Evolutionary conservation across 1,140 invertebrate genomes (phyloP), one percentile per base, ranked within the genome.

Genomic region (Papilio xuthus): DNA sequence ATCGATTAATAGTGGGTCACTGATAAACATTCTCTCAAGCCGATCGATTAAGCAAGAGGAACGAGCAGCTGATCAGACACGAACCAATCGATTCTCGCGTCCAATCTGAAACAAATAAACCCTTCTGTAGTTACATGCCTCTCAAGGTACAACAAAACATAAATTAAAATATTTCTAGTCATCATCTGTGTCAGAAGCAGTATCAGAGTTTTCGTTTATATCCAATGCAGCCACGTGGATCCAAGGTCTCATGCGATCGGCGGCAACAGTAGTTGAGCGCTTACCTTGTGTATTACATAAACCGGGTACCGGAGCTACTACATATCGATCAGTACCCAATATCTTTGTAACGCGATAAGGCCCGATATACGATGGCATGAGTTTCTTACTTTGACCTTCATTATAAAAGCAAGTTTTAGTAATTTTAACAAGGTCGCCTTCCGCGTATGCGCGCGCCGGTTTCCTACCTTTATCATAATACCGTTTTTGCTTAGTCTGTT

Each of bases 381-480:
- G 78, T 15, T 85, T 85, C 12, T 42, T 83, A 56, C 84, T 85
- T 78, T 85, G 75, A 4, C 80, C 79, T 15, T 85, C 80, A 75
- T 82, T 81, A 23, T 71, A 18, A 76, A 83, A 83, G 8, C 76
- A 15, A 8, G 72, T 67, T 56, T 81, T 81, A 6, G 37, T 77
- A 42, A 80, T 85, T 79, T 83, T 85, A 2, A 83, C 81, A 44
- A 80, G 69, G 9, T 85, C 81, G 0, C 80, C 82, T n/a, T 79
- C 53, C 13, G 23, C 50, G 37, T 83, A 82, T n/a, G 60, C 60
- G 8, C 44, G 77, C 18, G 81, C 79, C 20, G 80, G 79, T 32
- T 47, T 72, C 53, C 79, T 78, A 13, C 56, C 18, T 32, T 77
- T 81, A 56, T 84, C 81, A 79, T 80, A 83, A 63, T 77, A 77